Conservation (phyloP, 2,888 invertebrate species). For the Sarcophaga subvicina region DNA sequence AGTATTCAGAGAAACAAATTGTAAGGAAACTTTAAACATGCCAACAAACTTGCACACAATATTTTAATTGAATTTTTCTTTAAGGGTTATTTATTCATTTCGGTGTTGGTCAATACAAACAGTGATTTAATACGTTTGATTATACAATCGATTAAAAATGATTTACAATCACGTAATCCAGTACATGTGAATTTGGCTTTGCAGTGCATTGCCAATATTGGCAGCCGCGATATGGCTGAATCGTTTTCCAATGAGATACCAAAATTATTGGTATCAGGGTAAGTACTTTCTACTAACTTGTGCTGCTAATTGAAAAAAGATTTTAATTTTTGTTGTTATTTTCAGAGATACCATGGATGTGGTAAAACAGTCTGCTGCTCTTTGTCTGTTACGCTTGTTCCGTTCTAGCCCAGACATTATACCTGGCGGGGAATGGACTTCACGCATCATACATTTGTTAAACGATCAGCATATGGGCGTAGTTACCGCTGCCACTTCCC, state of each 20-base stretch:
- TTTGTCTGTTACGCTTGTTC: conserved; percentile 96
- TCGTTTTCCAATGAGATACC: conserved; percentile 99
- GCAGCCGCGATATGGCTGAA: conserved; percentile 99
- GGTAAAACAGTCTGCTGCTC: conserved; percentile 99
- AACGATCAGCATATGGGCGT: conserved; percentile 99
- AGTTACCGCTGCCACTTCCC: conserved; percentile 98
- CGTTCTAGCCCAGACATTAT: conserved; percentile 98
- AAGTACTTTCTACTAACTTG: conserved; percentile 67
- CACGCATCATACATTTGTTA: conserved; percentile 97
- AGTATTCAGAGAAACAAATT: conserved; percentile 99
- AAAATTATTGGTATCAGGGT: conserved; percentile 98
- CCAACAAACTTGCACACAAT: background rate
- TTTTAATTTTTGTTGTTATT: conserved; percentile 10
- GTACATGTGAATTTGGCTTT: conserved; percentile 99
- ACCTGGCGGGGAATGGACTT: conserved; percentile 99
- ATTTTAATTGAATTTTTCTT: conserved; percentile 70
- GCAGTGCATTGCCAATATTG: conserved; percentile 99
- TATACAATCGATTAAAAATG: conserved; percentile 99
- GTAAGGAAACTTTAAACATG: conserved; percentile 83
- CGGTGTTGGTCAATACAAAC: conserved; percentile 98
- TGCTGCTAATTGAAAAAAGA: background rate
- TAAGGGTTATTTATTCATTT: conserved; percentile 99
- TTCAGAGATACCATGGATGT: conserved; percentile 98
- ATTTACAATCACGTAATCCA: conserved; percentile 97
- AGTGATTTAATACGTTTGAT: conserved; percentile 99